A percentile compares a stretch with the other conserved stretches of the same genome.
These are phyloP conservation scores for Ommatoiulus sabulosus DNA, from an alignment of 2,888 invertebrate species.

Conservation along the genomic window DNA sequence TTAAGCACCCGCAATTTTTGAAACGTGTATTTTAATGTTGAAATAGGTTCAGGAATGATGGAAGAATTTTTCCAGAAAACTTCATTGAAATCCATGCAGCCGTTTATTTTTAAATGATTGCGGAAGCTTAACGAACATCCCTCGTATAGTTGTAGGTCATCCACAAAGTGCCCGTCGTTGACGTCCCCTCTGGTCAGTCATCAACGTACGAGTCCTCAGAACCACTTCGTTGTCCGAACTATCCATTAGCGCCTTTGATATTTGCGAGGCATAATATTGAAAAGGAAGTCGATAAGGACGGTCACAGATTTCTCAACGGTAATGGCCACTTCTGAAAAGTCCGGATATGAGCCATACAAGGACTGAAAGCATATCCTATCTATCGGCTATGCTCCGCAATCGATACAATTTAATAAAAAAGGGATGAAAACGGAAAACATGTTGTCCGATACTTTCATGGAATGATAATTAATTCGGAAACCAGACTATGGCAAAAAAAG, in stretches of 20 bases:
- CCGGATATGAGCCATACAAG: not conserved
- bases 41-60: no score
- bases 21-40: no score
- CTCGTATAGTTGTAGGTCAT: no score
- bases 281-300: not conserved
- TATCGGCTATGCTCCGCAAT: not conserved
- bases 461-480: constrained; percentile 7
- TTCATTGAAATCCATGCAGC: no score
- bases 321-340: not conserved
- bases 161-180: not conserved
- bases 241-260: not conserved
- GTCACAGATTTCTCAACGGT: not conserved
- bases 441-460: not conserved
- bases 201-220: not conserved
- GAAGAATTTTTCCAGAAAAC: no score
- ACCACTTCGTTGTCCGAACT: constrained; percentile 10
- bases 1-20: no score
- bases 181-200: not conserved
- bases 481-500: not conserved
- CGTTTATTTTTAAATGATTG: no score
- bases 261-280: not conserved
- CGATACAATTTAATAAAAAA: not conserved
- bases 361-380: not conserved
- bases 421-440: not conserved
- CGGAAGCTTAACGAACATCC: no score